Conservation (phyloP, 1,140 invertebrate species). For the Scaptomyza graminum region DNA sequence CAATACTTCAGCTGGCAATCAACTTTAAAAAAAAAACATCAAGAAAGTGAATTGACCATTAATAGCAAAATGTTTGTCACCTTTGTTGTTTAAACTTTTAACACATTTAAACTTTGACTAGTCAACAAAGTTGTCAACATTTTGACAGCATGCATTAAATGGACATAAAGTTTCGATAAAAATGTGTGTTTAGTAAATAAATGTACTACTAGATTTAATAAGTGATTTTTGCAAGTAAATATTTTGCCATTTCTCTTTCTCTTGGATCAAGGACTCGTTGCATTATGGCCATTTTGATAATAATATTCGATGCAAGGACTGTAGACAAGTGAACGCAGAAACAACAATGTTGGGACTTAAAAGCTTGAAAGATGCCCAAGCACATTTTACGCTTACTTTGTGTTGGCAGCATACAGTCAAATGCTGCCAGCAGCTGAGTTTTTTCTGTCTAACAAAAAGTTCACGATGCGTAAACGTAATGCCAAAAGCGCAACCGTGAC, state of each 20-base stretch:
- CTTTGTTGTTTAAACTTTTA: conserved; percentile 20
- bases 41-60: conserved; percentile 22
- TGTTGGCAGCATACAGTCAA: conserved; percentile 19
- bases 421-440: conserved; percentile 7
- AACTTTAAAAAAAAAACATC: too few relatives aligned
- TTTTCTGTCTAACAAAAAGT: conserved; percentile 8
- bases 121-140: conserved; percentile 55
- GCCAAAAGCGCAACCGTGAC: conserved; percentile 44
- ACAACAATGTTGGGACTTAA: conserved; percentile 15
- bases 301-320: conserved; percentile 9
- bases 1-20: conserved; percentile 8
- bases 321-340: not conserved
- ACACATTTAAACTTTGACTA: conserved; percentile 22
- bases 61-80: conserved; percentile 12
- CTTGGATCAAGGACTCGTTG: conserved; percentile 7
- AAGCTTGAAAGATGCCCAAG: conserved; percentile 17
- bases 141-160: not conserved
- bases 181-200: too few relatives aligned
- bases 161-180: not conserved
- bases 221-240: too few relatives aligned
- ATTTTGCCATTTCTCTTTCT: too few relatives aligned
- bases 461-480: conserved; percentile 63
- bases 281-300: conserved; percentile 33
- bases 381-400: conserved; percentile 55
- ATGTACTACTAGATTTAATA: too few relatives aligned